These are phyloP conservation scores for Hydrolagus affinis DNA, from an alignment of 2,113 vertebrate species.

Conservation along the genomic window DNA sequence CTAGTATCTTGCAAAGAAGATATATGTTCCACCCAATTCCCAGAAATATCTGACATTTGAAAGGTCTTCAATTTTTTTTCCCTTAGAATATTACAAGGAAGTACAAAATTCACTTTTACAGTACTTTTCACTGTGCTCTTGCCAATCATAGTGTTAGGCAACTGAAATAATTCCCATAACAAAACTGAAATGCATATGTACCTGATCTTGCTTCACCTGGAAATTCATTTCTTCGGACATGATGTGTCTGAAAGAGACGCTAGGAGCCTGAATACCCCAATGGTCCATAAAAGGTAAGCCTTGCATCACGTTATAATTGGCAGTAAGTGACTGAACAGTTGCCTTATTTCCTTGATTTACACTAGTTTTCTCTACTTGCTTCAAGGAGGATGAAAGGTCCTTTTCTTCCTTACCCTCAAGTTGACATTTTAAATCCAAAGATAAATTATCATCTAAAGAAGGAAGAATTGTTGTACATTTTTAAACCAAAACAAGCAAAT, in stretches of 20 bases:
- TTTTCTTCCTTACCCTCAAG: not conserved
- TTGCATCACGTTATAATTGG: conserved; percentile 45
- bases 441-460: not conserved
- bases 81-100: not conserved
- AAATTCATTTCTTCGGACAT: conserved; percentile 86
- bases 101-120: not conserved
- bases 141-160: not conserved
- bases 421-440: not conserved
- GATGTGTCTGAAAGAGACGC: conserved; percentile 81
- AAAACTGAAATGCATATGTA: conserved; percentile 48
- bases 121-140: not conserved
- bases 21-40: no score
- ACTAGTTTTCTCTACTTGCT: not conserved
- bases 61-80: no score
- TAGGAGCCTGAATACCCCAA: conserved; percentile 70
- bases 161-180: not conserved
- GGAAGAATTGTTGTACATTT: no score
- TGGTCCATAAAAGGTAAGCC: conserved; percentile 72
- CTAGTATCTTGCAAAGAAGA: no score
- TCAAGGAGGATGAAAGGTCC: not conserved
- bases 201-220: conserved; percentile 72
- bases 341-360: not conserved
- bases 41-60: no score
- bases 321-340: not conserved
- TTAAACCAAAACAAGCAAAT: no score